Evolutionary conservation across 2,888 invertebrate species (phyloP).

Genomic region (Euplexia lucipara): DNA sequence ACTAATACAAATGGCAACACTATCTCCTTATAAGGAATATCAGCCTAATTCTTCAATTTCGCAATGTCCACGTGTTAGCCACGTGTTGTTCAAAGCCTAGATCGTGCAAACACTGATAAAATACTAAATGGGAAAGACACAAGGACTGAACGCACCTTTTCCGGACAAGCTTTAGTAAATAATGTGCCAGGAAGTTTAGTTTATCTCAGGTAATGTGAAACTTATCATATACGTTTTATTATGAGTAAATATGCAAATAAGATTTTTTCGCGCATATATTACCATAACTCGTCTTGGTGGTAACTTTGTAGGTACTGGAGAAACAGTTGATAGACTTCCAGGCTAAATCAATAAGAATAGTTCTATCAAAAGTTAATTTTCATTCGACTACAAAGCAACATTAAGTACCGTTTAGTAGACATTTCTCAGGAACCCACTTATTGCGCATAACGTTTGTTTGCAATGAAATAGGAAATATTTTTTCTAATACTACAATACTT

Average conservation of each 20-base stretch:
- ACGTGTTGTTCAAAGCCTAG: conserved; percentile 43
- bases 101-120: conserved; percentile 53
- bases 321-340: not conserved
- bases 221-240: conserved; percentile 21
- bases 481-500: not conserved
- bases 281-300: conserved; percentile 18
- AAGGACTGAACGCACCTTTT: conserved; percentile 49
- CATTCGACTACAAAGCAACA: not conserved
- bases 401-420: not conserved
- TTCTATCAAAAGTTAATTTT: not conserved
- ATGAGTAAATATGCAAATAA: conserved; percentile 13
- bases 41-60: conserved; percentile 47
- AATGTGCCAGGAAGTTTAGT: conserved; percentile 39
- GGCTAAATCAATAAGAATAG: not conserved
- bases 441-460: not conserved
- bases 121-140: conserved; percentile 49
- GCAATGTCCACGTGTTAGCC: conserved; percentile 25
- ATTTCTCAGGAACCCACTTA: not conserved
- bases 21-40: conserved; percentile 11
- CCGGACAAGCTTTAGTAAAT: conserved; percentile 24
- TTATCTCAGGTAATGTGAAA: conserved; percentile 31
- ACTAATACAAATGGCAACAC: conserved; percentile 3
- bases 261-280: conserved; percentile 9
- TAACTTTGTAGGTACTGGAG: conserved; percentile 3
- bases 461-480: conserved; percentile 2